Percentiles rank a stretch among this genome's conserved stretches.
Conservation (phyloP, 2,113 vertebrate species). For the Eira barbara region DNA sequence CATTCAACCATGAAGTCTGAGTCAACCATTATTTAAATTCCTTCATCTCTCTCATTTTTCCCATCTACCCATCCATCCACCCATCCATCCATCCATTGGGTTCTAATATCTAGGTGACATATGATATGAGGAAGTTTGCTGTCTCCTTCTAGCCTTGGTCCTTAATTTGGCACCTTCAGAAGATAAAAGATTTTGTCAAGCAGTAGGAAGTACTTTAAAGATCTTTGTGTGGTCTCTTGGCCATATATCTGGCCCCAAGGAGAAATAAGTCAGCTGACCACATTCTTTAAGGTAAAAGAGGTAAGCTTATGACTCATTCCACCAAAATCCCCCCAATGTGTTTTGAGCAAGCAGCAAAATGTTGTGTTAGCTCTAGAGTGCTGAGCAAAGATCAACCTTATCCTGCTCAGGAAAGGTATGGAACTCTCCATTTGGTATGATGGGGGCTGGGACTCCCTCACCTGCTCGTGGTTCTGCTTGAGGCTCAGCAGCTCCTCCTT, state of each 20-base stretch:
- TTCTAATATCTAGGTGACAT: neutral
- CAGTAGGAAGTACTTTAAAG: neutral
- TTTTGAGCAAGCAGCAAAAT: neutral
- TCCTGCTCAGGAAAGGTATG: neutral
- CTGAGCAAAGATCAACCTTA: neutral
- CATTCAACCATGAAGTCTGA: neutral
- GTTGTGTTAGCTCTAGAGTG: neutral
- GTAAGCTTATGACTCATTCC: neutral
- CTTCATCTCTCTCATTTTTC: neutral
- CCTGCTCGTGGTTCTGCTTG: conserved; percentile 95
- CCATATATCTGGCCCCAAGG: neutral
- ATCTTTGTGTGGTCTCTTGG: neutral
- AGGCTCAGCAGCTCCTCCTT: conserved; percentile 93
- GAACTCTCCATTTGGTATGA: neutral
- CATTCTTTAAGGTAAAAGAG: neutral
- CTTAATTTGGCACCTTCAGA: neutral
- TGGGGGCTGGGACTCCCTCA: conserved; percentile 65
- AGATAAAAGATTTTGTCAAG: neutral
- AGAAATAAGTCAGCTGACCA: neutral
- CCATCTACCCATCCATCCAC: neutral
- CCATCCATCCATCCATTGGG: neutral
- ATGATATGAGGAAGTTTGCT: neutral
- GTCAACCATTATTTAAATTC: neutral
- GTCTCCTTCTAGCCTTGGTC: neutral
- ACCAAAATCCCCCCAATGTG: neutral